phyloP scores from a whole-genome alignment of 2,113 vertebrate species.

The Astatotilapia flaviijosephi region DNA sequence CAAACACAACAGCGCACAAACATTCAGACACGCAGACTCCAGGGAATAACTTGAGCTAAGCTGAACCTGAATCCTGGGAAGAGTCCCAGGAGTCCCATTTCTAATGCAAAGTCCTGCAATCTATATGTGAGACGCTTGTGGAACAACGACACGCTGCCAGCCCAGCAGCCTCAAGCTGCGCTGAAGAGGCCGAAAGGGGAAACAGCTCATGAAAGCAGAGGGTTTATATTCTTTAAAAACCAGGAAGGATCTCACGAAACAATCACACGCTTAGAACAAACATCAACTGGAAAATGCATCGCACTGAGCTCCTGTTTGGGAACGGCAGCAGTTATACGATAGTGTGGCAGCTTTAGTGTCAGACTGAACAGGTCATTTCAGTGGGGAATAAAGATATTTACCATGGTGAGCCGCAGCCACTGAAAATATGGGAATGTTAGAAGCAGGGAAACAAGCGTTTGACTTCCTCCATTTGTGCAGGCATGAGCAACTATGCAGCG shows the following conservation, averaged over 20 bases:
- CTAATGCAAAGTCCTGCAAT: conserved; percentile 6
- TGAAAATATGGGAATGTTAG: background rate
- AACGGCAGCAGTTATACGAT: background rate
- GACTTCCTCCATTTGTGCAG: background rate
- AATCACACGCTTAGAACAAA: background rate
- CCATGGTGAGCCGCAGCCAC: conserved; percentile 21
- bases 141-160: background rate
- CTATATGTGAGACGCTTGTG: background rate
- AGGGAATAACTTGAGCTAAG: background rate
- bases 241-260: background rate
- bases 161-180: background rate
- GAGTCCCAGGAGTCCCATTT: conserved; percentile 9
- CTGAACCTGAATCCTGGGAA: background rate
- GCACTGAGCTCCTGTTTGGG: background rate
- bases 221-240: background rate
- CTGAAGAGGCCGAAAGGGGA: background rate
- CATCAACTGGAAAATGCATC: background rate
- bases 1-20: background rate
- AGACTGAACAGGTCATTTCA: conserved; percentile 10
- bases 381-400: conserved; percentile 20
- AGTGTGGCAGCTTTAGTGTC: background rate
- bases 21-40: background rate
- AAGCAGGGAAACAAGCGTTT: background rate
- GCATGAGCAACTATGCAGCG: background rate
- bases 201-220: background rate